These are phyloP conservation scores for Liasis olivaceus DNA, from an alignment of 2,797 vertebrate species.

Conservation along the genomic window DNA sequence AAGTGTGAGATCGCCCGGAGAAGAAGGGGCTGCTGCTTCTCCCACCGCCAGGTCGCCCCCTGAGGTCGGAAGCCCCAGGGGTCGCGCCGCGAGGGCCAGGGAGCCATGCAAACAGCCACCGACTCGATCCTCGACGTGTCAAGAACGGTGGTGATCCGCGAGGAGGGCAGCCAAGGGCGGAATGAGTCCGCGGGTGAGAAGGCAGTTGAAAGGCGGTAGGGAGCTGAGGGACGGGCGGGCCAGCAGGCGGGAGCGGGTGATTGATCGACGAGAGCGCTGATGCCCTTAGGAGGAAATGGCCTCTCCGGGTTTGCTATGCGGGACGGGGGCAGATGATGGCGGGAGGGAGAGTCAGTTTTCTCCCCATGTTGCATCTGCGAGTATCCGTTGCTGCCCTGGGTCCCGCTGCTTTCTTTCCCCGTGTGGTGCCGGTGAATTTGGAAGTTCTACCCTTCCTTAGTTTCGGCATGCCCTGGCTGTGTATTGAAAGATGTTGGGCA, in stretches of 20 bases:
- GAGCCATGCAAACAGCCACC: conserved; percentile 65
- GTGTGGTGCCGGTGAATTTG: neutral
- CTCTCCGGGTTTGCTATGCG: neutral
- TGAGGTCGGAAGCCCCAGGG: no score
- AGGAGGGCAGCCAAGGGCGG: conserved; percentile 50
- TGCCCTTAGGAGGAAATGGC: neutral
- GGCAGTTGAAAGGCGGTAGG: rapidly evolving
- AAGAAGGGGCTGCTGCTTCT: neutral
- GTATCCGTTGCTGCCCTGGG: neutral
- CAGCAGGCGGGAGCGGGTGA: neutral
- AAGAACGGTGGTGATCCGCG: conserved; percentile 58
- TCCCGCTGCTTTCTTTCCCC: neutral
- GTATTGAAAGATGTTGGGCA: neutral
- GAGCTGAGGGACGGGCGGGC: neutral
- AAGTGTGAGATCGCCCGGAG: neutral
- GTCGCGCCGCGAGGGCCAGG: neutral
- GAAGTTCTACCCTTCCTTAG: neutral
- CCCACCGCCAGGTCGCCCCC: neutral
- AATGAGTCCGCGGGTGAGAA: conserved; percentile 76
- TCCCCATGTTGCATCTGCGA: neutral
- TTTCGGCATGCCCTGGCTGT: neutral
- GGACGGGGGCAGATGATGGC: neutral
- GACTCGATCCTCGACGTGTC: conserved; percentile 72
- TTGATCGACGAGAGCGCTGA: neutral
- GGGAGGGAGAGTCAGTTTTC: neutral